Percentiles rank a stretch among this genome's conserved stretches.
phyloP scores from a whole-genome alignment of 2,797 vertebrate species.

The Xenops minutus region DNA sequence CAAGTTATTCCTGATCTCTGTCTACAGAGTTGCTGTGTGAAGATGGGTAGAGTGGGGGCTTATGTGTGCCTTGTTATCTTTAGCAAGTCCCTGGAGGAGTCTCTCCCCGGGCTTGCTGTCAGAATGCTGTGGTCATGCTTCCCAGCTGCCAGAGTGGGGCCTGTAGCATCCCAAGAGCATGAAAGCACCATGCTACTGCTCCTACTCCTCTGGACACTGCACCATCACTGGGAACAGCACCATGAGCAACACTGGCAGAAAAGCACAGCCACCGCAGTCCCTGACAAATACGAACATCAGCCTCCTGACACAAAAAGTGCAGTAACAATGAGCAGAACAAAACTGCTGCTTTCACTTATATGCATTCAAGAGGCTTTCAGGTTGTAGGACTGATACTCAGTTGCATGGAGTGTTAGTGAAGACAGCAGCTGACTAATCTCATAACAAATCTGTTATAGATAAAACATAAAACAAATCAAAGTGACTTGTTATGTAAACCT shows the following conservation, averaged over 20 bases:
- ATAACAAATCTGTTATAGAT: not conserved
- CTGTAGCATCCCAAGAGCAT: rapidly evolving
- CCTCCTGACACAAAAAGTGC: rapidly evolving
- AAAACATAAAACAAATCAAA: constrained; percentile 35
- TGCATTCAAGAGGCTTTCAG: not conserved
- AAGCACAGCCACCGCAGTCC: rapidly evolving
- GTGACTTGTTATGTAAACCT: constrained; percentile 18
- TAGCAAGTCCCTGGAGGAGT: rapidly evolving
- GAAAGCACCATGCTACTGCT: rapidly evolving
- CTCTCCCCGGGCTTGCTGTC: rapidly evolving
- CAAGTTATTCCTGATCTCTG: not conserved
- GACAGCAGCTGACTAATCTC: not conserved
- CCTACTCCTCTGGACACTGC: not conserved
- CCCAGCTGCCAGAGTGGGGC: rapidly evolving
- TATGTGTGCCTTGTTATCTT: rapidly evolving
- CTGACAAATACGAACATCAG: not conserved
- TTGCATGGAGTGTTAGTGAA: rapidly evolving
- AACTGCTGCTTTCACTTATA: not conserved
- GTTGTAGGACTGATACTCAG: rapidly evolving
- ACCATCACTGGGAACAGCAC: rapidly evolving
- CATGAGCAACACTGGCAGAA: rapidly evolving
- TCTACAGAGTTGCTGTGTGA: not conserved
- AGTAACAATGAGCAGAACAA: not conserved
- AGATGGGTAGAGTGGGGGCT: rapidly evolving
- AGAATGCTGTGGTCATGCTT: rapidly evolving